Evolutionary conservation across 37 sponge, comb jelly and placozoan species (phyloP), one percentile per base, ranked within the genome.

Genomic region (Cliona cf. orientalis): DNA sequence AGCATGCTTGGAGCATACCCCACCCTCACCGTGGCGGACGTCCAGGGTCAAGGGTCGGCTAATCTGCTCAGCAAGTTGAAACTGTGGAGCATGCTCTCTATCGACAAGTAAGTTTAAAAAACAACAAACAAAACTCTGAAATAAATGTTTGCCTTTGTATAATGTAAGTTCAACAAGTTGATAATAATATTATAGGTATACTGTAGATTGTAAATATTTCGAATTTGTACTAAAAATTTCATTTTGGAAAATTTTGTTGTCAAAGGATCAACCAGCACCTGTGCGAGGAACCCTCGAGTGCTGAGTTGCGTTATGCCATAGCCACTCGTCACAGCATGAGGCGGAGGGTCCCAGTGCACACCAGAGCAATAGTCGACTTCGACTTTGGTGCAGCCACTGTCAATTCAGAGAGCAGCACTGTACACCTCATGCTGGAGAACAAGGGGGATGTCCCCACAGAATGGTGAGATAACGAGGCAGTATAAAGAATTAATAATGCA

Each of bases 231-330:
- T 25, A 28, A 62, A 62, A 62, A 62, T 62, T 25, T 62, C 63
- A 49, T 19, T 49, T 19, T 49, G 17, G 14, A 49, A 17, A 17
- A 49, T 49, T 49, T 19, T 49, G n/a, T n/a, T n/a, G n/a, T n/a
- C n/a, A 5, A 21, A 95, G 90, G 19, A 49, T 97, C 58, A 94
- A 94, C 75, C 40, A 45, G 29, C 60, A 58, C 64, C 82, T 97
- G 19, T 29, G 76, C 23, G 85, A 85, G 12, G 89, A 86, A 26
- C 98, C 98, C 19, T 87, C 87, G 9, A 66, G 58, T 1, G 35
- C 75, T n/a, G 98, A 97, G 73, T 72, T 94, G 41, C 83, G 93
- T 43, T 90, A 97, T 42, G 78, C 90, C 42, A 90, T 97, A 28
- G 85, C 86, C 56, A 94, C 98, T 14, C 68, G 95, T 49, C 93